These are phyloP conservation scores for Protonibea diacanthus DNA, from an alignment of 2,797 vertebrate species.

Conservation along the genomic window DNA sequence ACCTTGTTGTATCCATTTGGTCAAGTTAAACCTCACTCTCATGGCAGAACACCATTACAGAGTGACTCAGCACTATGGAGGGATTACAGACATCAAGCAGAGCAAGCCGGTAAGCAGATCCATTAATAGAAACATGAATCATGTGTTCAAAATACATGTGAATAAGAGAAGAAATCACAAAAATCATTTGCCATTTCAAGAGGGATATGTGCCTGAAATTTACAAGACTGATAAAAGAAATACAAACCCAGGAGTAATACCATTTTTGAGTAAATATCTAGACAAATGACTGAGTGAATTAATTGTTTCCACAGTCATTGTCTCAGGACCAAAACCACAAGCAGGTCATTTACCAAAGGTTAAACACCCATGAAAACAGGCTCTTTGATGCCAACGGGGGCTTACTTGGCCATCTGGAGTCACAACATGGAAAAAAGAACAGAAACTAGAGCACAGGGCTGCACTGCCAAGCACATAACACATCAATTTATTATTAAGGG, in stretches of 20 bases:
- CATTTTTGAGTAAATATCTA: neutral
- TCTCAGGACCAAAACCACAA: constrained; percentile 25
- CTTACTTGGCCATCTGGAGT: constrained; percentile 70
- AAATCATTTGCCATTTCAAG: neutral
- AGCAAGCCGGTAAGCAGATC: constrained; percentile 17
- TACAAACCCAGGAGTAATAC: neutral
- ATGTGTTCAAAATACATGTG: constrained; percentile 15
- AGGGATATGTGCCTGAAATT: neutral
- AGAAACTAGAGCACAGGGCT: constrained; percentile 29
- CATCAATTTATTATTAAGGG: neutral
- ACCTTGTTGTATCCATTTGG: constrained; percentile 24
- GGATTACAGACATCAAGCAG: constrained; percentile 23
- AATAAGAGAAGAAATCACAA: neutral
- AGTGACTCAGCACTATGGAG: constrained; percentile 55
- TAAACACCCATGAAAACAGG: constrained; percentile 68
- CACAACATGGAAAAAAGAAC: constrained; percentile 49
- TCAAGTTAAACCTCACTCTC: constrained; percentile 20
- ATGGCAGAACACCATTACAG: constrained; percentile 19
- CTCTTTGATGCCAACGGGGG: constrained; percentile 47
- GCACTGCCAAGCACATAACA: constrained; percentile 17
- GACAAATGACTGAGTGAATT: neutral
- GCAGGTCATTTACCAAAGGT: constrained; percentile 57
- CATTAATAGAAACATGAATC: constrained; percentile 41
- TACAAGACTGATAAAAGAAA: neutral
- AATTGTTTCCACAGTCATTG: neutral